Evolutionary conservation across 2,797 vertebrate genomes (phyloP).

Genomic region (Alca torda): DNA sequence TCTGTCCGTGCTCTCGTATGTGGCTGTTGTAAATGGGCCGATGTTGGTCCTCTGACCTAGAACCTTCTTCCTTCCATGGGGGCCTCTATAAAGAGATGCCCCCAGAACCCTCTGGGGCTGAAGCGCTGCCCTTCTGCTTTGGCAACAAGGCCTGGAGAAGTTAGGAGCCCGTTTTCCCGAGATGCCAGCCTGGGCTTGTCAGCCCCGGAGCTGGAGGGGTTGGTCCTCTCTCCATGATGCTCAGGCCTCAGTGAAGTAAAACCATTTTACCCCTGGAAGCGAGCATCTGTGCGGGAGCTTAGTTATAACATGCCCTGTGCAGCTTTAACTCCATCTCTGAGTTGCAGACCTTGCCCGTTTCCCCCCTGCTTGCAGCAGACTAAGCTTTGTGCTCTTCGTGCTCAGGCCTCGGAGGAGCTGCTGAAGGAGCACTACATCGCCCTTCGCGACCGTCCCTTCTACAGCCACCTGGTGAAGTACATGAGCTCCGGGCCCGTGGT

Average conservation of each 20-base stretch:
- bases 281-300: neutral
- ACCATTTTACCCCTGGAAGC: too few relatives aligned
- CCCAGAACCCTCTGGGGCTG: neutral
- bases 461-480: conserved; percentile 81
- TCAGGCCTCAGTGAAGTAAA: neutral
- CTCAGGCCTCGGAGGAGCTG: conserved; percentile 87
- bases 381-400: neutral
- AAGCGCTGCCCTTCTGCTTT: neutral
- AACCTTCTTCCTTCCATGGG: neutral
- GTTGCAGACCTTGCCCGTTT: neutral
- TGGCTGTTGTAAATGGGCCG: too few relatives aligned
- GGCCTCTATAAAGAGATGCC: neutral
- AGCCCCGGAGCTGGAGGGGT: neutral
- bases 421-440: conserved; percentile 87
- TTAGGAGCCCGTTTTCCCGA: neutral
- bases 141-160: neutral
- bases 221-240: neutral
- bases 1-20: fast-evolving
- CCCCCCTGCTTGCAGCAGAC: neutral
- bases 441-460: conserved; percentile 86
- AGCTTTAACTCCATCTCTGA: fast-evolving
- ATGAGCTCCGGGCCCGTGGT: conserved; percentile 92
- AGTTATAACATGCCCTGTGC: fast-evolving
- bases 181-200: neutral
- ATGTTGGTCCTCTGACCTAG: neutral